phyloP scores from a whole-genome alignment of 2,797 vertebrate genomes.

The Oceanodroma leucorhoa region DNA sequence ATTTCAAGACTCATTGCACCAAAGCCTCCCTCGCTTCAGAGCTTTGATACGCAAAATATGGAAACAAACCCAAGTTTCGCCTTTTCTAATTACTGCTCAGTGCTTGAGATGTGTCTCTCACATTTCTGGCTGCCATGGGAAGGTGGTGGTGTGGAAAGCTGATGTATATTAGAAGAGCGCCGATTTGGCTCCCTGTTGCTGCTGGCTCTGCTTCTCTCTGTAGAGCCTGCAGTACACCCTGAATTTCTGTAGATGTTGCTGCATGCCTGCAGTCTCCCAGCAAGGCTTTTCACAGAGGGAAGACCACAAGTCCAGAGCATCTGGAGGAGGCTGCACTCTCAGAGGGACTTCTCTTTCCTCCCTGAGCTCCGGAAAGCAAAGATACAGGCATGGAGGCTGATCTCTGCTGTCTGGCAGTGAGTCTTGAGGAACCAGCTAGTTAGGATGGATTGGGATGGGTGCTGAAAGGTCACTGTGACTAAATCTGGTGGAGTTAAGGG shows the following conservation, averaged over 20 bases:
- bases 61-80: conserved; percentile 30
- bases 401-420: not conserved
- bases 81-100: conserved; percentile 66
- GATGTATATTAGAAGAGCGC: conserved; percentile 45
- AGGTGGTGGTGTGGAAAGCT: conserved; percentile 65
- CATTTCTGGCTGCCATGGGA: conserved; percentile 58
- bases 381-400: not conserved
- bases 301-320: not conserved
- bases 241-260: conserved; percentile 71
- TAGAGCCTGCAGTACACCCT: conserved; percentile 50
- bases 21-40: conserved; percentile 33
- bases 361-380: not conserved
- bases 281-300: not conserved
- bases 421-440: not conserved
- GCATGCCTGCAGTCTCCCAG: conserved; percentile 37
- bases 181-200: not conserved
- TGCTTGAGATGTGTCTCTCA: conserved; percentile 53
- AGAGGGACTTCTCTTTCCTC: not conserved
- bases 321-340: not conserved
- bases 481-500: not conserved
- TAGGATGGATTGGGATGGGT: not conserved
- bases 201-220: not conserved
- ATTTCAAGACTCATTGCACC: conserved; percentile 48
- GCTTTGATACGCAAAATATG: conserved; percentile 29
- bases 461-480: not conserved